Base-by-base conservation (phyloP, 2,888 invertebrate species). In the Hypselothyrea guttata region DNA sequence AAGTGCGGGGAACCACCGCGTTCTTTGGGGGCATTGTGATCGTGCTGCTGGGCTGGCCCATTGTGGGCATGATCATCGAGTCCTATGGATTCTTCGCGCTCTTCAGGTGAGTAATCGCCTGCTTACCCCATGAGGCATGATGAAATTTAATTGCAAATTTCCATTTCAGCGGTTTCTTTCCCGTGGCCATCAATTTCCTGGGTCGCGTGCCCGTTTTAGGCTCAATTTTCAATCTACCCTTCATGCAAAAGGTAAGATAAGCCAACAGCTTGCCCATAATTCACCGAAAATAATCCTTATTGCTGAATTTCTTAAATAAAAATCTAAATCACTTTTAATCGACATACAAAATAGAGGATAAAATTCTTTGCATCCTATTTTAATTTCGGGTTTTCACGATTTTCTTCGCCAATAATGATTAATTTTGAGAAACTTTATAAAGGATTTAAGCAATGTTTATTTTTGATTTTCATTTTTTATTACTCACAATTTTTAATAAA, bases 1-100 rank as follows among this genome's bases (percentile, higher is more conserved):
- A 99, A 92, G 91, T 96, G 47, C 97, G 95, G 92, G 98, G 96
- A 0, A 95, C 97, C 0, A 90, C 93, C 1, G 94, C 96, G 0
- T 98, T 98, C 91, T 95, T 98, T 86, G 96, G 97, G 9, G 99
- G 99, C 1, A 97, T 99, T 75, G 89, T 94, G 4, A 92, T 98
- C 46, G 98, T 99, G 18, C 92, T 99, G 8, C 89, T 98, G 30
- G 99, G 99, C 7, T 99, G 97, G 95, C 99, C 99, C 0, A 92
- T 99, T 75, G 91, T 98, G 54, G 99, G 99, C 61, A 99, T 99
- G 96, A 91, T 97, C 38, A 92, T 98, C 74, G 99, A 99, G 92
- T 94, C 95, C 35, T 99, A 99, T 91, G 99, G 99, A 70, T 99
- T 99, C 90, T 91, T 99, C 63, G 91, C 95, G 49, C 88, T 96